Conservation (phyloP, 2,888 invertebrate genomes). For the Ornithoptera priamus region DNA sequence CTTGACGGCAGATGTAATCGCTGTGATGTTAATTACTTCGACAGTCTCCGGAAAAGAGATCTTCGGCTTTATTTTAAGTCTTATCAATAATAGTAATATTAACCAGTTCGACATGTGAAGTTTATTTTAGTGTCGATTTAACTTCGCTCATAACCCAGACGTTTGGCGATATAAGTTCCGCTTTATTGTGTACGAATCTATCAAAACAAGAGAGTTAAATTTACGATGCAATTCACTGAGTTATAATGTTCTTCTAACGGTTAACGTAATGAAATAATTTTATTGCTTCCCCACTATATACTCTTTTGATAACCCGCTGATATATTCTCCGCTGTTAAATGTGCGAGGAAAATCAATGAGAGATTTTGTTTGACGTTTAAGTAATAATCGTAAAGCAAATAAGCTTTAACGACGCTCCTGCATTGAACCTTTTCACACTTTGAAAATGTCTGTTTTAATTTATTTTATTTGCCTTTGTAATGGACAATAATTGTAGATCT, state of each 20-base stretch:
- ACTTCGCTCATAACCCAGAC: slow-evolving; percentile 17
- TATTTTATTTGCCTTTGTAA: slow-evolving; percentile 6
- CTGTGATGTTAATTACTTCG: too few species aligned
- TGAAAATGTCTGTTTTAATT: slow-evolving; percentile 5
- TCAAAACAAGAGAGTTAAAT: slow-evolving; percentile 27
- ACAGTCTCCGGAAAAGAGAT: too few species aligned
- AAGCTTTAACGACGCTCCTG: slow-evolving; percentile 14
- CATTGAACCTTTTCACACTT: slow-evolving; percentile 13
- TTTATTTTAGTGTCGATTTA: slow-evolving; percentile 2
- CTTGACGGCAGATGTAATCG: too few species aligned
- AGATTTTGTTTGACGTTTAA: slow-evolving; percentile 15
- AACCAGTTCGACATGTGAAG: not conserved
- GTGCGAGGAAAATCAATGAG: slow-evolving; percentile 21
- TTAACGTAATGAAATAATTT: slow-evolving; percentile 29
- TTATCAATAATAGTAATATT: not conserved
- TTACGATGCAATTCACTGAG: slow-evolving; percentile 21
- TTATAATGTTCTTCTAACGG: slow-evolving; percentile 26
- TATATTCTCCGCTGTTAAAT: slow-evolving; percentile 17
- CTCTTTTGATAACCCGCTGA: slow-evolving; percentile 19
- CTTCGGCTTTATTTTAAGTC: not conserved
- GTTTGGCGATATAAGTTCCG: slow-evolving; percentile 9
- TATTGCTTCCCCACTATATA: slow-evolving; percentile 22
- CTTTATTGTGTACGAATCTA: slow-evolving; percentile 16
- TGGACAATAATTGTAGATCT: slow-evolving; percentile 8
- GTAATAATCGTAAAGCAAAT: slow-evolving; percentile 24